These are phyloP conservation scores for Drosophila mimica DNA, from an alignment of 2,888 invertebrate species.

Conservation along the genomic window DNA sequence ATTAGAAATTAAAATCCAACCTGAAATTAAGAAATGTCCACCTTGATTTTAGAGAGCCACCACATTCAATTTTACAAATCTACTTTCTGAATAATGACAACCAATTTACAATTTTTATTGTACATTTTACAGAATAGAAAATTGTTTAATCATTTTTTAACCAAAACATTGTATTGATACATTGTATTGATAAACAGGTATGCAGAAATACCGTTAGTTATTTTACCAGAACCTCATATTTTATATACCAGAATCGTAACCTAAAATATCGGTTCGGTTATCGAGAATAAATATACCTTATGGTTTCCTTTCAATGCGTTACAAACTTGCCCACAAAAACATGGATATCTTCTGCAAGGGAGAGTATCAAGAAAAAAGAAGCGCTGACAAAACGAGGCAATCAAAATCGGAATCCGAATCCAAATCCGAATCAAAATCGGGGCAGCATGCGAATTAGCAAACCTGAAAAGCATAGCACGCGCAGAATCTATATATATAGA, in stretches of 20 bases:
- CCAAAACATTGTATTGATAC: too few species aligned
- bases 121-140: too few species aligned
- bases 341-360: neutral
- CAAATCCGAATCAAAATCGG: slow-evolving; percentile 20
- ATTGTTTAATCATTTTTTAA: too few species aligned
- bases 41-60: neutral
- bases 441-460: slow-evolving; percentile 17
- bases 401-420: slow-evolving; percentile 35
- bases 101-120: too few species aligned
- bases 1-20: neutral
- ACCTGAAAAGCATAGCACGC: slow-evolving; percentile 1
- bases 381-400: slow-evolving; percentile 53
- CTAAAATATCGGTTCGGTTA: neutral
- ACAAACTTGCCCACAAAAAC: neutral
- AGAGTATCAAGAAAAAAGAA: neutral
- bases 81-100: neutral
- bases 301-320: neutral
- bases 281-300: neutral
- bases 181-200: too few species aligned
- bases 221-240: too few species aligned
- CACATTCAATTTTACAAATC: neutral
- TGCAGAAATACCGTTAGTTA: too few species aligned
- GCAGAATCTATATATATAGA: slow-evolving; percentile 1
- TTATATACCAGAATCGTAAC: too few species aligned
- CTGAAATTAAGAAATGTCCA: neutral